These are phyloP conservation scores for Alsophila aescularia DNA, from an alignment of 2,888 invertebrate species.

Conservation along the genomic window DNA sequence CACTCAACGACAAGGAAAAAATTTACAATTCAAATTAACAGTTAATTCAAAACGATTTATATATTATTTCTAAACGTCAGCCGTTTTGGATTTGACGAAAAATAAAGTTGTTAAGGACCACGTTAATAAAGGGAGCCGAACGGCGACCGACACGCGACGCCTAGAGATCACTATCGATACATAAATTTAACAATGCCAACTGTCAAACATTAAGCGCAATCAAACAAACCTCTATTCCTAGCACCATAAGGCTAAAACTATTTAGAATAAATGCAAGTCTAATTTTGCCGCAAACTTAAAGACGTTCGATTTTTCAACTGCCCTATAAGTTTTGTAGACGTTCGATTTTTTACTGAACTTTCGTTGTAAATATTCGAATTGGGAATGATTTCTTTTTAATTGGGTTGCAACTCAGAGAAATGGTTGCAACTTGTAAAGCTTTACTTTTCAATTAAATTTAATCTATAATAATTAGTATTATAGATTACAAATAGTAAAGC, in stretches of 20 bases:
- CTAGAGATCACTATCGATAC: constrained; percentile 69
- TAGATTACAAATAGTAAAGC: too few relatives aligned
- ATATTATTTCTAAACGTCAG: constrained; percentile 55
- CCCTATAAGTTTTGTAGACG: constrained; percentile 29
- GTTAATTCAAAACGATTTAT: constrained; percentile 63
- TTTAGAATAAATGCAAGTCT: constrained; percentile 29
- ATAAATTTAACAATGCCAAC: constrained; percentile 54
- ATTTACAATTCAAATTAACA: constrained; percentile 72
- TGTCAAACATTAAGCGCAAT: constrained; percentile 44
- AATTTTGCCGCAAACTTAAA: constrained; percentile 39
- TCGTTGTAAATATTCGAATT: constrained; percentile 11
- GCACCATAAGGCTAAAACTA: constrained; percentile 23
- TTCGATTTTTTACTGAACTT: constrained; percentile 24
- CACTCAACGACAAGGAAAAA: constrained; percentile 56
- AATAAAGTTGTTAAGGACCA: constrained; percentile 74
- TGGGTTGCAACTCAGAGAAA: too few relatives aligned
- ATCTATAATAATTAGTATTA: too few relatives aligned
- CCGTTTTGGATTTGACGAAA: constrained; percentile 66
- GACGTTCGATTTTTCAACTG: constrained; percentile 63
- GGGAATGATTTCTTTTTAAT: constrained; percentile 26
- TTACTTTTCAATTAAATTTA: too few relatives aligned
- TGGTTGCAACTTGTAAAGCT: too few relatives aligned
- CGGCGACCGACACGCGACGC: constrained; percentile 68
- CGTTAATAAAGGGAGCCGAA: constrained; percentile 55
- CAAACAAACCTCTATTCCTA: constrained; percentile 48